phyloP scores from a whole-genome alignment of 1,140 invertebrate species.

The Bradysia coprophila region DNA sequence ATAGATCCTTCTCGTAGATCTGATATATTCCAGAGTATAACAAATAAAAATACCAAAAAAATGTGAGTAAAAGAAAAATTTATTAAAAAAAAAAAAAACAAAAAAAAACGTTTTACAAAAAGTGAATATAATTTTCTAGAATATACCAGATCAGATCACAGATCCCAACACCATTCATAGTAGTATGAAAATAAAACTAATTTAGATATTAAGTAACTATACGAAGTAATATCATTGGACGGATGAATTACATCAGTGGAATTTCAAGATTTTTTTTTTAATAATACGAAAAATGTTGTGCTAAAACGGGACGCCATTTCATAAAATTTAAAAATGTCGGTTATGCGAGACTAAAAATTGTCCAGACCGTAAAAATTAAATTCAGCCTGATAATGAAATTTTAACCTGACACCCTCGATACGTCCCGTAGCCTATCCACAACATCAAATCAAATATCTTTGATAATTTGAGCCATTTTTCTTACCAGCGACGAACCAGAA shows the following conservation, averaged over 20 bases:
- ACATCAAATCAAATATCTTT: conserved; percentile 22
- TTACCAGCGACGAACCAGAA: conserved; percentile 29
- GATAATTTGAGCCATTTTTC: conserved; percentile 25
- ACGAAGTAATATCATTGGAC: neutral
- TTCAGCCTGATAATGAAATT: too few species aligned
- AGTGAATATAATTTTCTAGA: neutral
- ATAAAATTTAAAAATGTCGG: too few species aligned
- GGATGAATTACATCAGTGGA: neutral
- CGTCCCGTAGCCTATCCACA: too few species aligned
- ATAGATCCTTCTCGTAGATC: neutral
- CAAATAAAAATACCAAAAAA: conserved; percentile 5
- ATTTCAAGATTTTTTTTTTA: neutral
- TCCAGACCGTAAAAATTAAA: too few species aligned
- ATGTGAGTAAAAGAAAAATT: conserved; percentile 7
- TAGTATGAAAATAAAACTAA: neutral
- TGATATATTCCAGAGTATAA: neutral
- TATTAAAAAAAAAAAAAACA: conserved; percentile 10
- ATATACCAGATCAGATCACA: conserved; percentile 1
- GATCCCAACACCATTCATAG: neutral
- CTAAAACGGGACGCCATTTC: too few species aligned
- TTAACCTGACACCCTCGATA: too few species aligned
- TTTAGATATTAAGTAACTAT: neutral
- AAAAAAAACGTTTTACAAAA: neutral
- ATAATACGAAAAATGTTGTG: too few species aligned
- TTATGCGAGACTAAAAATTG: too few species aligned